These are phyloP conservation scores for Catamblyrhynchus diadema DNA, from an alignment of 2,797 vertebrate species.

Conservation along the genomic window DNA sequence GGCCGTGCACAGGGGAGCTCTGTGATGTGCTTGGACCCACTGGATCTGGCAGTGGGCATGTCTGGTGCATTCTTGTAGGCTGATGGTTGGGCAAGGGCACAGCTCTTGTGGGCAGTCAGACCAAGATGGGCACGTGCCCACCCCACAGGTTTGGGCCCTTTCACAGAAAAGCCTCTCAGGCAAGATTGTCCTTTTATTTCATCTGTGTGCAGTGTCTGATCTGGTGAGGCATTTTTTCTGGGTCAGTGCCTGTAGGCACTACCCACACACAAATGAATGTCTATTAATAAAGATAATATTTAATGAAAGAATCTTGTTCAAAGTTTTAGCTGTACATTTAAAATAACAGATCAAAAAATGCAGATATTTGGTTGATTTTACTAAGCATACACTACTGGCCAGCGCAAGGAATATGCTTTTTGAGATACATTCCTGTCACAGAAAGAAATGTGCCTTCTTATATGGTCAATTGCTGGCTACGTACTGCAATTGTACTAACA, in stretches of 20 bases:
- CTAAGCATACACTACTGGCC: not conserved
- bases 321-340: not conserved
- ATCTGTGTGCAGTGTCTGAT: not conserved
- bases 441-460: not conserved
- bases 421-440: not conserved
- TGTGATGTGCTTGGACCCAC: not conserved
- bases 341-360: not conserved
- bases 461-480: not conserved
- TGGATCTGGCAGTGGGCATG: not conserved
- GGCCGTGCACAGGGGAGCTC: accelerated
- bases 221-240: not conserved
- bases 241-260: slow-evolving; percentile 14
- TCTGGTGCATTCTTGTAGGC: not conserved
- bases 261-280: slow-evolving; percentile 7
- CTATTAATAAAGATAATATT: slow-evolving; percentile 53
- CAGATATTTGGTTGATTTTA: not conserved
- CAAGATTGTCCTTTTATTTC: not conserved
- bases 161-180: not conserved
- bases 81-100: not conserved
- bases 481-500: not conserved
- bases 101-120: not conserved
- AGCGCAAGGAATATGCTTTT: not conserved
- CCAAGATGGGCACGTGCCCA: accelerated
- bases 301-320: slow-evolving; percentile 8
- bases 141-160: not conserved